Conservation (phyloP, 2,888 invertebrate species). For the Drosophila dives region DNA sequence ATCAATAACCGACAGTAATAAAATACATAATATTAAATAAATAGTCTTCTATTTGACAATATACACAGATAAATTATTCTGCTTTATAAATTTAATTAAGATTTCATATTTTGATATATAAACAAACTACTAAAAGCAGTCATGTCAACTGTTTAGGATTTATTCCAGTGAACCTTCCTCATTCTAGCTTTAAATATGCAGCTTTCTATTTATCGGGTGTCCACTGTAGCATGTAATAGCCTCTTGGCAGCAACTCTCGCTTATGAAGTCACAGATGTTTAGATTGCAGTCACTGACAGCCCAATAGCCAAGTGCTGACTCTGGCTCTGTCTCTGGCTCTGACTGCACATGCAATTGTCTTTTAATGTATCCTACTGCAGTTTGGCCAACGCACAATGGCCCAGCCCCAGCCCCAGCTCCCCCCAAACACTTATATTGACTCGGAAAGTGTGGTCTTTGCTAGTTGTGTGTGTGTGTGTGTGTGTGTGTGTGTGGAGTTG, state of each 20-base stretch:
- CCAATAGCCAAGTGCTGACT: neutral
- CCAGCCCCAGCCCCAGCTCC: constrained; percentile 44
- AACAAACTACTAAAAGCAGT: neutral
- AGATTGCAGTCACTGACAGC: constrained; percentile 42
- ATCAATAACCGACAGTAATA: neutral
- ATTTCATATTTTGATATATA: neutral
- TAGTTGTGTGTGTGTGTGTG: constrained; percentile 3
- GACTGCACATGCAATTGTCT: constrained; percentile 60
- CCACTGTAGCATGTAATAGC: constrained; percentile 36
- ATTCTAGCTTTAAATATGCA: too few relatives aligned
- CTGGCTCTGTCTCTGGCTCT: too few relatives aligned
- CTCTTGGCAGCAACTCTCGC: constrained; percentile 33
- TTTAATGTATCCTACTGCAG: constrained; percentile 56
- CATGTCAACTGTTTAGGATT: neutral
- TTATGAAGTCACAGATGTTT: constrained; percentile 49
- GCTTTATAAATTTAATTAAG: too few relatives aligned
- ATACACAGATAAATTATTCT: too few relatives aligned
- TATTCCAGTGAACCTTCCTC: neutral
- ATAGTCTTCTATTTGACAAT: too few relatives aligned
- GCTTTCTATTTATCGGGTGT: neutral
- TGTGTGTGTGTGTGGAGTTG: constrained; percentile 23
- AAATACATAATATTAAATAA: neutral
- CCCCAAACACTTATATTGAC: constrained; percentile 11
- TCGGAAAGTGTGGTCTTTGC: constrained; percentile 33
- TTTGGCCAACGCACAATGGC: constrained; percentile 67